Conservation (phyloP, 2,797 vertebrate genomes). For the Pteronotus mesoamericanus region DNA sequence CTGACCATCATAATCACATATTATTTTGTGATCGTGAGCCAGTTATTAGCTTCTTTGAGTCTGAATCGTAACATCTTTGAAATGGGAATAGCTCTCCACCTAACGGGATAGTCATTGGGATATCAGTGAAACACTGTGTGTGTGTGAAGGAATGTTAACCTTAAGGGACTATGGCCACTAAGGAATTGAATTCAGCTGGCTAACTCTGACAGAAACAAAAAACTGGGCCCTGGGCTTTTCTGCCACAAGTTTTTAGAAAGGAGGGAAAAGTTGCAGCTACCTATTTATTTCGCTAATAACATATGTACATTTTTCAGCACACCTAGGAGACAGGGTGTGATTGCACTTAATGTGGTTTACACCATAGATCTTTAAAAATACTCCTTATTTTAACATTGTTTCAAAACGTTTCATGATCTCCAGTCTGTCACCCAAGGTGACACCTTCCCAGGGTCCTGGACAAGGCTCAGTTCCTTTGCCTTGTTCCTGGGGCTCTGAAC, state of each 20-base stretch:
- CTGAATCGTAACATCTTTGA: not conserved
- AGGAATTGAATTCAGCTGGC: not conserved
- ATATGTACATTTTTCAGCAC: not conserved
- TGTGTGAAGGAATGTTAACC: not conserved
- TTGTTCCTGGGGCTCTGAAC: not conserved
- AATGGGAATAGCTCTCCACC: not conserved
- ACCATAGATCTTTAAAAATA: not conserved
- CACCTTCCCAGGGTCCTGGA: not conserved
- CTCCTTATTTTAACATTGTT: not conserved
- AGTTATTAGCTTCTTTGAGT: not conserved
- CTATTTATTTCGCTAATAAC: not conserved
- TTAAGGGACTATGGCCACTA: not conserved
- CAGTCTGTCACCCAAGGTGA: not conserved
- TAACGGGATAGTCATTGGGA: no score
- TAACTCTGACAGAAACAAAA: not conserved
- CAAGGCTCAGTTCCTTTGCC: not conserved
- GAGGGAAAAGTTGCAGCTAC: not conserved
- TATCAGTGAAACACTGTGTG: not conserved
- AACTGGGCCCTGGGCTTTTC: not conserved
- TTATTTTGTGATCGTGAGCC: not conserved
- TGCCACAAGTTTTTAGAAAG: not conserved
- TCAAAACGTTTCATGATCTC: not conserved
- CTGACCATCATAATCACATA: not conserved
- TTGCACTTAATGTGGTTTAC: constrained; percentile 3
- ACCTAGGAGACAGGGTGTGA: not conserved